Conservation (phyloP, 2,888 invertebrate species). For the Ptilodon capucinus region DNA sequence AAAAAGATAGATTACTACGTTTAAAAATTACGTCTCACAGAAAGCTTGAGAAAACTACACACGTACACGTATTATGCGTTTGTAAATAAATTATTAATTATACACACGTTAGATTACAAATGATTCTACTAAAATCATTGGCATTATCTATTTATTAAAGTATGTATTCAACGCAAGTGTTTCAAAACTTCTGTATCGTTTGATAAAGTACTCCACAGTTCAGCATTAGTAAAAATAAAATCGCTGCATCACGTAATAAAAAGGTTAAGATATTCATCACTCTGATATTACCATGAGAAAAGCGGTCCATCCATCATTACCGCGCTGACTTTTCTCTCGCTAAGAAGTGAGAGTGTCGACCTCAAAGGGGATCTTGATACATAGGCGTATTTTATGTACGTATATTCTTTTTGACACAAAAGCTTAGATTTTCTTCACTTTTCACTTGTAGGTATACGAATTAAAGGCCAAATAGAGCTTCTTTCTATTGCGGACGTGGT, state of each 20-base stretch:
- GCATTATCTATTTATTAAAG: too few species aligned
- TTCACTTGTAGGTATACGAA: constrained; percentile 10
- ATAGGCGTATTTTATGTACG: constrained; percentile 34
- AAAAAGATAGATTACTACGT: too few species aligned
- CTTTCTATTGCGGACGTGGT: too few species aligned
- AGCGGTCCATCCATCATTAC: constrained; percentile 66
- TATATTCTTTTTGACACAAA: constrained; percentile 61
- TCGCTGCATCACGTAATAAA: constrained; percentile 1
- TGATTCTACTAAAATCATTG: too few species aligned
- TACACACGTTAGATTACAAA: too few species aligned
- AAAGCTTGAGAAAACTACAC: too few species aligned
- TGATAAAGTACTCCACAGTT: background rate
- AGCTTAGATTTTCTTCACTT: too few species aligned
- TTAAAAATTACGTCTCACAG: too few species aligned
- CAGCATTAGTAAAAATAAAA: background rate
- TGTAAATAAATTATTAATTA: too few species aligned
- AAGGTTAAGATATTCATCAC: constrained; percentile 57
- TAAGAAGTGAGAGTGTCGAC: constrained; percentile 45
- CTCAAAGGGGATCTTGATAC: constrained; percentile 42
- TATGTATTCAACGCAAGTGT: too few species aligned
- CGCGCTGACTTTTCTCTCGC: constrained; percentile 53
- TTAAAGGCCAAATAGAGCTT: too few species aligned
- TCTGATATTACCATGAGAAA: constrained; percentile 63
- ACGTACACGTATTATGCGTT: too few species aligned
- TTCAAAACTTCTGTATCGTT: background rate